Base-by-base conservation (phyloP, 2,888 invertebrate genomes). In the Dryocosmus kuriphilus region DNA sequence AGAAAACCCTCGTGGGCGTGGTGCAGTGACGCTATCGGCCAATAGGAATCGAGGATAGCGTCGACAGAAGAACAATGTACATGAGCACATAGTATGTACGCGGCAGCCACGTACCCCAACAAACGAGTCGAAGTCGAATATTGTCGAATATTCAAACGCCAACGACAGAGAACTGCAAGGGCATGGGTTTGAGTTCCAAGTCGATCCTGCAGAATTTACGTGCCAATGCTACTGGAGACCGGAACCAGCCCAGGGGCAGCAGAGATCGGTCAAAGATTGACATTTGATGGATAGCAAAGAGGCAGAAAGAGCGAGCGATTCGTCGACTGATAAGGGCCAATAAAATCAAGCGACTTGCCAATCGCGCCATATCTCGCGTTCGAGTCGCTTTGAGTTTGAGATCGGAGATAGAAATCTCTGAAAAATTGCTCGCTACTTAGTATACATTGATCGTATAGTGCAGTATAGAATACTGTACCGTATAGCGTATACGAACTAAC, bases 31-130 rank as follows among this genome's bases (percentile, higher is more conserved):
- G 90, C 87, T 89, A 88, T 87, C 89, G 87, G 83, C 91, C 91
- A 92, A 91, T 91, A 85, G 88, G 88, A 86, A 88, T 88, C 84
- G 86, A 86, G 87, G 85, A 88, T 88, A 88, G 87, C 87, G 85
- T 86, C 85, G 87, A 86, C 87, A 86, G 89, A 89, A 90, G 90
- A 90, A 89, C 90, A 90, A 90, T 90, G 86, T 82, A 79, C 82
- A 82, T 79, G 82, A 81, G 71, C 46, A 67, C 67, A 71, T 51
- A 80, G 79, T 80, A 63, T 46, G 61, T 61, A 75, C n/a, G 62
- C 60, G 27, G 27, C 41, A 41, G 27, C 38, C 46, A 74, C 30
- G 77, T 79, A 75, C 76, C 77, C 41, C 30, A 46, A 71, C 46
- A 30, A 85, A 86, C 86, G 88, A 86, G 86, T 83, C 85, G 85